Conservation (phyloP, 1,140 invertebrate species). For the Drosophila obscura region DNA sequence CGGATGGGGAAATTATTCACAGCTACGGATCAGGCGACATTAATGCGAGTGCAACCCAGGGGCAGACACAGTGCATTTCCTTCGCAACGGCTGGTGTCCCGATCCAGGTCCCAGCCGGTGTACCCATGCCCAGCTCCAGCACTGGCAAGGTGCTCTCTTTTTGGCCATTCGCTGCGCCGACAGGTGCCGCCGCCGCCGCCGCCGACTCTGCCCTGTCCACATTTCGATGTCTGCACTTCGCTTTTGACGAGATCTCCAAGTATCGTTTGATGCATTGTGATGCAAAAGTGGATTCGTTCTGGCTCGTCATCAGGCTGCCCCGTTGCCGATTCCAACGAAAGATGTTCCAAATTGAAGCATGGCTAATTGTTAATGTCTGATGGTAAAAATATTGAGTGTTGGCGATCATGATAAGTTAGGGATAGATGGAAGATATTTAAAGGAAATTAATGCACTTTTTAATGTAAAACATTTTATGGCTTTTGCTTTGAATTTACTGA, state of each 20-base stretch:
- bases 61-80: slow-evolving; percentile 20
- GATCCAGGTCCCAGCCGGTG: not conserved
- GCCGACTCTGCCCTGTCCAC: slow-evolving; percentile 27
- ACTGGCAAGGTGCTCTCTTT: slow-evolving; percentile 59
- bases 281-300: slow-evolving; percentile 57
- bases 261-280: slow-evolving; percentile 67
- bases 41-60: slow-evolving; percentile 40
- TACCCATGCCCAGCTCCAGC: not conserved
- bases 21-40: slow-evolving; percentile 67
- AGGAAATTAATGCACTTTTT: not conserved
- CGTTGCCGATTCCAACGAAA: slow-evolving; percentile 1
- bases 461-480: too few relatives aligned
- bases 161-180: slow-evolving; percentile 59
- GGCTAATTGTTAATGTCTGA: slow-evolving; percentile 18
- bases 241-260: slow-evolving; percentile 37
- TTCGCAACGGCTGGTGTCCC: slow-evolving; percentile 19
- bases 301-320: slow-evolving; percentile 8
- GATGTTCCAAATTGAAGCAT: slow-evolving; percentile 13
- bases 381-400: not conserved
- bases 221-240: slow-evolving; percentile 46
- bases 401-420: slow-evolving; percentile 9
- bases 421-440: not conserved
- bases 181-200: slow-evolving; percentile 52
- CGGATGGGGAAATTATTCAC: slow-evolving; percentile 83
- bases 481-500: too few relatives aligned